Conservation (phyloP, 2,888 invertebrate species). For the Cybosia mesomella region DNA sequence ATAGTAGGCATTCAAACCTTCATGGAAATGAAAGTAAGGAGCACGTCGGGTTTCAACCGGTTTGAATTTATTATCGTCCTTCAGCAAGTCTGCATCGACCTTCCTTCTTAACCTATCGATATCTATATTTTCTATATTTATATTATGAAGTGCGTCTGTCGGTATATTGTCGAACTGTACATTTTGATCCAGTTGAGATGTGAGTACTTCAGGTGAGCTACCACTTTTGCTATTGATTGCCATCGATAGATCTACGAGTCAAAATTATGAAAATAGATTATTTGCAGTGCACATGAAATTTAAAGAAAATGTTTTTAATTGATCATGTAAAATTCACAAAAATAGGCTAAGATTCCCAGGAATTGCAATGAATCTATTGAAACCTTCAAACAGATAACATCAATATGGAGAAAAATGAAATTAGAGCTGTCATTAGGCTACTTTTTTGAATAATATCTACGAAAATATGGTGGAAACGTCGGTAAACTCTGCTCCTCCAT, state of each 20-base stretch:
- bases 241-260: conserved; percentile 1
- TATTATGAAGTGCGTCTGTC: background rate
- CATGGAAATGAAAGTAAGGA: background rate
- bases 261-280: background rate
- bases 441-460: no score
- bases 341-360: no score
- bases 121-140: conserved; percentile 13
- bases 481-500: no score
- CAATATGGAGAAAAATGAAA: no score
- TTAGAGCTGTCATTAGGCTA: no score
- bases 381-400: no score
- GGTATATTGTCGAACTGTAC: conserved; percentile 11
- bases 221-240: background rate
- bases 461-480: no score
- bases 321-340: no score
- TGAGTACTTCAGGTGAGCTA: background rate
- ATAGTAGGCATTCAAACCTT: background rate
- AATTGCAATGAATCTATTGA: no score
- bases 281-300: background rate
- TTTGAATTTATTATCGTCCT: background rate
- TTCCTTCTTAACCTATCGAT: conserved; percentile 9
- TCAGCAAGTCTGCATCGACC: conserved; percentile 8
- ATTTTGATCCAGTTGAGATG: background rate
- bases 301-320: background rate
- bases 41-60: conserved; percentile 8